These are phyloP conservation scores for Callospermophilus lateralis DNA, from an alignment of 2,113 vertebrate species.

Conservation along the genomic window DNA sequence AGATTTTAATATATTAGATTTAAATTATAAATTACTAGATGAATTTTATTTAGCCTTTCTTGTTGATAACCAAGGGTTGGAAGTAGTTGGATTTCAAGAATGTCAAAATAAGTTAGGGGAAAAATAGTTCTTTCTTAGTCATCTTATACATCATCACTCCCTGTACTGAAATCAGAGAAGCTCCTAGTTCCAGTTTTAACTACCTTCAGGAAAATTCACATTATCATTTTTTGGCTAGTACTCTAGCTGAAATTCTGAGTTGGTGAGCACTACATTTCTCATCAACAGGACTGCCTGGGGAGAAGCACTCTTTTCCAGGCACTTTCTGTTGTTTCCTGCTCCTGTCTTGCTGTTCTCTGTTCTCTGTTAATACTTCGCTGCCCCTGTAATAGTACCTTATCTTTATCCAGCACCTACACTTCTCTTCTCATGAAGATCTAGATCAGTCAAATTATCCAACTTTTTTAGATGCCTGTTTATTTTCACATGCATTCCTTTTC, in stretches of 20 bases:
- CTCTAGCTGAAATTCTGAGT: not conserved
- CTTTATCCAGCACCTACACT: not conserved
- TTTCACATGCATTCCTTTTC: not conserved
- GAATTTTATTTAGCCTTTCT: not conserved
- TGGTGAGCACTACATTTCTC: not conserved
- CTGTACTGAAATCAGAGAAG: not conserved
- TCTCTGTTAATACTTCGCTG: not conserved
- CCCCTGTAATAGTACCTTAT: not conserved
- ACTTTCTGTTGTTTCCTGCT: not conserved
- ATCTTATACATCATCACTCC: not conserved
- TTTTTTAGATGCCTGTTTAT: not conserved
- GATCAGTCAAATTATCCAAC: not conserved
- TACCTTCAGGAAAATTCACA: not conserved
- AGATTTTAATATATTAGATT: slow-evolving; percentile 10
- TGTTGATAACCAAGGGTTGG: not conserved
- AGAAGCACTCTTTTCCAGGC: too few relatives aligned
- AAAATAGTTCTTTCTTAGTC: not conserved
- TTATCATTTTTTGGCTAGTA: not conserved
- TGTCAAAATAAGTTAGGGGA: slow-evolving; percentile 2
- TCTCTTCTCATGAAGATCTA: not conserved
- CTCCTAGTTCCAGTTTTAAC: not conserved
- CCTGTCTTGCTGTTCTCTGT: not conserved
- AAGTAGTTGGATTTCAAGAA: not conserved
- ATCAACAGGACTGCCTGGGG: not conserved
- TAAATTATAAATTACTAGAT: not conserved